Percentiles rank a stretch among this genome's conserved stretches.
Evolutionary conservation across 1,140 invertebrate genomes (phyloP).

Genomic region (Littorina saxatilis): DNA sequence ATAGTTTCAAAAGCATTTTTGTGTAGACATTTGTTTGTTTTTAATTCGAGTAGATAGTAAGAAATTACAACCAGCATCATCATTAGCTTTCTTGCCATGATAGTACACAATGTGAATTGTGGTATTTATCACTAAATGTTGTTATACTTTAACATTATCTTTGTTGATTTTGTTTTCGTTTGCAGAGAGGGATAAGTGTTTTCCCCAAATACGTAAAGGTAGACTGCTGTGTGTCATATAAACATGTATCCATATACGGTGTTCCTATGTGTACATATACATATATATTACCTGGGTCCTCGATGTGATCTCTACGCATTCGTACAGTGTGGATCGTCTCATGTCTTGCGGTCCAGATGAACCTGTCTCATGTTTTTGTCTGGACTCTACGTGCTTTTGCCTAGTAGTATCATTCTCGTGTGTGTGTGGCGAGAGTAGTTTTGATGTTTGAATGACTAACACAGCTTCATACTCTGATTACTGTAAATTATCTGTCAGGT

Average conservation of each 20-base stretch:
- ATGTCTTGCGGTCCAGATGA: background rate
- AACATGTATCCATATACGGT: conserved; percentile 1
- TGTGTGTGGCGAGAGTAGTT: too few species aligned
- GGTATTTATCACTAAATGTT: too few species aligned
- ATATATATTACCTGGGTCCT: conserved; percentile 7
- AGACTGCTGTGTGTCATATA: conserved; percentile 28
- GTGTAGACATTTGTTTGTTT: too few species aligned
- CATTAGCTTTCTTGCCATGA: too few species aligned
- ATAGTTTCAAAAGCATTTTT: too few species aligned
- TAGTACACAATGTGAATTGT: too few species aligned
- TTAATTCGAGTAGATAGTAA: too few species aligned
- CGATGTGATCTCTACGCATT: background rate
- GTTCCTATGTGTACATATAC: conserved; percentile 8
- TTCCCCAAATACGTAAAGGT: conserved; percentile 54
- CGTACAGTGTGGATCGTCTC: background rate
- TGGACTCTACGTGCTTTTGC: background rate
- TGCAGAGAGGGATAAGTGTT: conserved; percentile 50
- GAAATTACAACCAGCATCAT: too few species aligned
- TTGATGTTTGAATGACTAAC: too few species aligned
- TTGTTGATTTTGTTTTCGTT: conserved; percentile 36
- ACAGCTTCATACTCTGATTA: too few species aligned
- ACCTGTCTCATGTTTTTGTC: background rate
- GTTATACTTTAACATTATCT: background rate
- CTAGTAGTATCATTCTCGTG: background rate
- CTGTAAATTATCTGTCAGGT: too few species aligned